phyloP scores from a whole-genome alignment of 2,888 invertebrate species.

The Camptogramma bilineatum region DNA sequence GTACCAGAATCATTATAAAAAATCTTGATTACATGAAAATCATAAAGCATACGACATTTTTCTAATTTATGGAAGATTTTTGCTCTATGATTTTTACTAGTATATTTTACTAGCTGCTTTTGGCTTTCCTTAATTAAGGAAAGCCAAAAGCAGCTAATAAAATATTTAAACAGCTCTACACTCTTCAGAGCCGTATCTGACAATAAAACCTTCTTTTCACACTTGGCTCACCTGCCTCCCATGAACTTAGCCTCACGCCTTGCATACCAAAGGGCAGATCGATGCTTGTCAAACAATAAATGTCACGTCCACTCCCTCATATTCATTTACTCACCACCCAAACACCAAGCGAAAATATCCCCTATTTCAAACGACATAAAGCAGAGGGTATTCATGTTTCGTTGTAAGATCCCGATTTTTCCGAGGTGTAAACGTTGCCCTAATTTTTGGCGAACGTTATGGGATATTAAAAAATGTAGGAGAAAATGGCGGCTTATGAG shows the following conservation, averaged over 20 bases:
- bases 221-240: conserved; percentile 37
- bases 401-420: conserved; percentile 68
- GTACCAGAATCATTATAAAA: too few relatives aligned
- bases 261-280: conserved; percentile 83
- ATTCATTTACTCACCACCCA: conserved; percentile 57
- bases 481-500: conserved; percentile 46
- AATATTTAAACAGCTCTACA: too few relatives aligned
- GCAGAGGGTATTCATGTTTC: conserved; percentile 41
- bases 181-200: not conserved
- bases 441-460: conserved; percentile 74
- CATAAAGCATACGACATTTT: too few relatives aligned
- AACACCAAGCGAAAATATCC: conserved; percentile 43
- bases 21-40: too few relatives aligned
- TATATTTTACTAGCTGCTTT: too few relatives aligned
- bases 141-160: too few relatives aligned
- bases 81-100: too few relatives aligned
- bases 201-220: not conserved
- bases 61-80: too few relatives aligned
- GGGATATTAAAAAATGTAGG: conserved; percentile 65
- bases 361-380: conserved; percentile 43
- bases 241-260: conserved; percentile 78
- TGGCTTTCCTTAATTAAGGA: too few relatives aligned
- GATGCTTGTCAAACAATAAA: conserved; percentile 86
- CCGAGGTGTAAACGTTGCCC: conserved; percentile 81
- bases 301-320: conserved; percentile 85